Evolutionary conservation across 1,140 invertebrate genomes (phyloP).

Genomic region (Drosophila pseudoobscura): DNA sequence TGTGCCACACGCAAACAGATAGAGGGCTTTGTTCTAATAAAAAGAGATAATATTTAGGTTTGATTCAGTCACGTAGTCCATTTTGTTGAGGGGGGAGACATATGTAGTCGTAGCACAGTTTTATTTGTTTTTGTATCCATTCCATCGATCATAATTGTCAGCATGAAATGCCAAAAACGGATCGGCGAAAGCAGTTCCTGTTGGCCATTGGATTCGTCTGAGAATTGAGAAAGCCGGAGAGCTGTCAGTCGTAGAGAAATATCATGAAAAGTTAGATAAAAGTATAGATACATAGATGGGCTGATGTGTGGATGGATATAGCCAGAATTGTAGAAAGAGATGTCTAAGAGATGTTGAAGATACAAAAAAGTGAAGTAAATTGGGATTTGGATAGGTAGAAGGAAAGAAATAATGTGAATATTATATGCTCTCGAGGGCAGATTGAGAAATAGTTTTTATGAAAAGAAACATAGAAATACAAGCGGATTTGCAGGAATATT

Average conservation of each 20-base stretch:
- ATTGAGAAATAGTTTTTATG: no score
- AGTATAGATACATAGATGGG: no score
- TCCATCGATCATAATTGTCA: conserved; percentile 61
- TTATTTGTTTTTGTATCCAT: conserved; percentile 39
- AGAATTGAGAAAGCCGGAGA: background rate
- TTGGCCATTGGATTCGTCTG: conserved; percentile 15
- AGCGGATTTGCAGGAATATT: no score
- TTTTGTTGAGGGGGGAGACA: background rate
- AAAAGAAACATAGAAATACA: no score
- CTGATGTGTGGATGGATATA: no score
- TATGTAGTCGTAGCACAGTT: conserved; percentile 29
- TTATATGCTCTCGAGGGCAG: no score
- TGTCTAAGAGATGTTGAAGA: no score
- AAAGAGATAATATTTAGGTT: conserved; percentile 32
- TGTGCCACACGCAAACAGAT: conserved; percentile 34
- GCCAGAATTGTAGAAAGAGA: no score
- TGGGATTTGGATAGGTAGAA: no score
- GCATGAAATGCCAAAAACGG: conserved; percentile 26
- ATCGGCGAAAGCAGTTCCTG: conserved; percentile 62
- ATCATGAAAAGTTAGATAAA: background rate
- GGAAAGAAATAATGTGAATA: no score
- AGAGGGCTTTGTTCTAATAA: conserved; percentile 61
- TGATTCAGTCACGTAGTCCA: conserved; percentile 71
- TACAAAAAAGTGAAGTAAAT: no score
- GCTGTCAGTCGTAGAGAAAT: no score